Evolutionary conservation across 2,888 invertebrate species (phyloP), one percentile per base, ranked within the genome.

Genomic region (Gymnoscelis rufifasciata): DNA sequence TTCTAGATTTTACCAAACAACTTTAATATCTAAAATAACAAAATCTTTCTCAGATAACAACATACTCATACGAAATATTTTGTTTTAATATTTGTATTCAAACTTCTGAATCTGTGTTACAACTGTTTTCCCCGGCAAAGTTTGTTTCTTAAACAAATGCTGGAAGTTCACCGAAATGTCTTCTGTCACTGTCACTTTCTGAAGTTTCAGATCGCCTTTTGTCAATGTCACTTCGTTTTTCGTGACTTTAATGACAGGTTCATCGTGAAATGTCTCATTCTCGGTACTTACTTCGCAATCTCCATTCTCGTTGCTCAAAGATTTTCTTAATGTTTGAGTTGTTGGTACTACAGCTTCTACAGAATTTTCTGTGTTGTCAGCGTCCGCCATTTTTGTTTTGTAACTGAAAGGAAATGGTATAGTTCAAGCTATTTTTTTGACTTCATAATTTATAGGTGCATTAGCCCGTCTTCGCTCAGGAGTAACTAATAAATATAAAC

Each of bases 71-170:
- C n/a, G n/a, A n/a, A n/a, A n/a, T n/a, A n/a, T n/a, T n/a, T n/a
- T 0, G 5, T 10, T 11, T 65, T 38, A 77, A 60, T 79, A 78
- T 29, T 76, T 80, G 55, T 83, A 84, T 44, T 83, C 77, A 55
- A 80, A 65, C 29, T 67, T 78, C 33, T 84, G 78, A 0, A 83
- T 57, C 15, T 72, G 68, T 0, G 76, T 76, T 0, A 78, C 70
- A 0, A 83, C 69, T 2, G 79, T 78, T 59, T 83, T 80, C 0
- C 80, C 81, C 0, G 77, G 76, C 10, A 56, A 44, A 0, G 67
- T 71, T 31, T 78, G 64, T 42, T 81, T 82, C 57, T 76, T 83
- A 57, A 83, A 82, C 61, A 86, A 63, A 65, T 87, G 78, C 51
- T 78, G 71, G 49, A 68, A 82, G 54, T 76, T 81, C 50, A 84